Percentiles rank a stretch among this genome's conserved stretches.
Evolutionary conservation across 2,888 invertebrate genomes (phyloP).

Genomic region (Athetis lepigone): DNA sequence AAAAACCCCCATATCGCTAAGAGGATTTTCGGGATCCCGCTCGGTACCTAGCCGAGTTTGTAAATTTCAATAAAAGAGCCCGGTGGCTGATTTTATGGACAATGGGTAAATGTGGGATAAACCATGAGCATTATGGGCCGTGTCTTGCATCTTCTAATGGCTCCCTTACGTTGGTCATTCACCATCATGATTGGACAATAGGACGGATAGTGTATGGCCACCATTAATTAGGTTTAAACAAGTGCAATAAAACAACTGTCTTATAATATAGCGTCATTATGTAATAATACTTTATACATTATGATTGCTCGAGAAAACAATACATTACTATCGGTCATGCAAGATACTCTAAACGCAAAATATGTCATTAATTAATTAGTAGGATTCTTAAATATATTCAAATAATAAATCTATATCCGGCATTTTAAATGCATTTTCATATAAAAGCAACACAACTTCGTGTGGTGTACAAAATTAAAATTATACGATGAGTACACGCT

Average conservation of each 20-base stretch:
- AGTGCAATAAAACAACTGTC: constrained; percentile 16
- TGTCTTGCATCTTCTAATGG: no score
- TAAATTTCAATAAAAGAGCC: no score
- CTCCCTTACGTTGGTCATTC: no score
- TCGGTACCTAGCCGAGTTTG: no score
- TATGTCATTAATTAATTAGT: constrained; percentile 20
- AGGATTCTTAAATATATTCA: constrained; percentile 29
- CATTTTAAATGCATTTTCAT: constrained; percentile 51
- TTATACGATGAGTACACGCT: constrained; percentile 15
- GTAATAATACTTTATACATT: constrained; percentile 37
- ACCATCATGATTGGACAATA: no score
- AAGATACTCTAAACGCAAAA: constrained; percentile 27
- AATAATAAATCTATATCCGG: constrained; percentile 20
- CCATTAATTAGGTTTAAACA: no score
- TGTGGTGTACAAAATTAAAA: constrained; percentile 20
- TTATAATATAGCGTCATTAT: constrained; percentile 35
- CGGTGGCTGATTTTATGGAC: no score
- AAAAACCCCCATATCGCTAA: no score
- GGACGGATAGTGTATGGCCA: no score
- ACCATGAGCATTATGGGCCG: no score
- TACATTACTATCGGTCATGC: constrained; percentile 21
- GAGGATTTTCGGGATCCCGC: no score
- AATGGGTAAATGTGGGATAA: no score
- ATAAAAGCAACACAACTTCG: constrained; percentile 32
- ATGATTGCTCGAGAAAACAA: constrained; percentile 34